Evolutionary conservation across 2,797 vertebrate genomes (phyloP), one percentile per base, ranked within the genome.

Genomic region (Nasua narica): DNA sequence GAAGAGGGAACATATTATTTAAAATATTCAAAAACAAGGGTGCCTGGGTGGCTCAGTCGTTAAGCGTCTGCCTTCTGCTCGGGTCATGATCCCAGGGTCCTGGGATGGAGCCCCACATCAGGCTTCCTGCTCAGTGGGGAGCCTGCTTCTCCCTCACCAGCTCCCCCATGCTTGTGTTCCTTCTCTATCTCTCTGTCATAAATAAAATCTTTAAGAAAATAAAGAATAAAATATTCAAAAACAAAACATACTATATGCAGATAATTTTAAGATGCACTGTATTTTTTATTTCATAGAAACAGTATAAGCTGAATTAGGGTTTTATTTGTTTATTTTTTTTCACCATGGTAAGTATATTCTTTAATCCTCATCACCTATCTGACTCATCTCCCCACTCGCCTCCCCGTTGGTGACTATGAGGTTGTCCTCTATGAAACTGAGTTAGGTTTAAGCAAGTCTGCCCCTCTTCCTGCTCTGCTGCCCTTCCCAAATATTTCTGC

Each of bases 171-270:
- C 40, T 40, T 40, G 40, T 40, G 40, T 4, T 40, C 40, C 6
- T 6, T 40, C 40, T 40, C 40, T 40, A 6, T 40, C 56, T 27
- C 10, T 12, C 25, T 3, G 11, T 27, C 56, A 3, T 11, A 56
- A 58, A 27, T 27, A 58, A 58, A 58, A 27, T 58, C 10, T 58
- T 56, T 25, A 1, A 4, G 25, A 58, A 58, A 58, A 58, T 11
- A 48, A 48, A 48, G 89, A 96, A 72, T 87, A 23, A 48, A 89
- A 79, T 67, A 79, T 54, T 94, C 76, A 87, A 91, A 96, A 74
- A 15, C 35, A 13, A 92, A 77, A 40, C 19, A 92, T 6, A 54
- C 43, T 15, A 21, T 5, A 19, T 78, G 21, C 25, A 37, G 76
- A 65, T 27, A 35, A 52, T 91, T 83, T 70, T 12, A 8, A 70